Conservation (phyloP, 2,113 vertebrate species). For the Saccopteryx bilineata region DNA sequence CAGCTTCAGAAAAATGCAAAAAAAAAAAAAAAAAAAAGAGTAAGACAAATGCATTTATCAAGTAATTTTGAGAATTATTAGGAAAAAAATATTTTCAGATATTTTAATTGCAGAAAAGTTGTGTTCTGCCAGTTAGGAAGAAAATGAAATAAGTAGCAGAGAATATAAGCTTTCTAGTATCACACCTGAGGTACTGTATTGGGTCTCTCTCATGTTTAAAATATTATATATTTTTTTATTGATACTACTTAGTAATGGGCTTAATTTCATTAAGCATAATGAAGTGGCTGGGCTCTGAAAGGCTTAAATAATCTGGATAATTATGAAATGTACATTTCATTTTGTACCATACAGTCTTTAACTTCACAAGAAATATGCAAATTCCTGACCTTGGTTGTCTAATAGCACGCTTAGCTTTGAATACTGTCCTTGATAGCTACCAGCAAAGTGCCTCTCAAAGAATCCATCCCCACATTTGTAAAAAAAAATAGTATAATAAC, state of each 20-base stretch:
- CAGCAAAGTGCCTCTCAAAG: background rate
- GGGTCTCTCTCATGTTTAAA: background rate
- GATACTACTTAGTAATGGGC: background rate
- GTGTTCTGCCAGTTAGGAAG: background rate
- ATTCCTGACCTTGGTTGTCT: background rate
- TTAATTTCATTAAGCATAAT: slow-evolving; percentile 65
- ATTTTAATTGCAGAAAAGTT: background rate
- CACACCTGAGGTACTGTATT: background rate
- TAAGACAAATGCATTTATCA: slow-evolving; percentile 31
- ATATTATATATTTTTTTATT: background rate
- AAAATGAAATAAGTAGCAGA: background rate
- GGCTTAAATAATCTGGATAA: background rate
- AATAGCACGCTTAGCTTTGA: background rate
- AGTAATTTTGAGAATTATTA: slow-evolving; percentile 28
- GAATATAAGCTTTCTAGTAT: background rate
- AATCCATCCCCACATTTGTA: background rate
- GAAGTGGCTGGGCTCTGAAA: background rate
- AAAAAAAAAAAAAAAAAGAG: too few relatives aligned
- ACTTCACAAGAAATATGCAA: background rate
- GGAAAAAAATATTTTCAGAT: slow-evolving; percentile 45
- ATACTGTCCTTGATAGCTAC: background rate
- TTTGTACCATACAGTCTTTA: background rate
- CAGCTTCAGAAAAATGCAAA: too few relatives aligned
- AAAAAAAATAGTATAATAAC: background rate
- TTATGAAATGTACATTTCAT: slow-evolving; percentile 16